Percentiles rank a stretch among this genome's conserved stretches.
phyloP scores from a whole-genome alignment of 2,113 vertebrate species.

The Xiphias gladius region DNA sequence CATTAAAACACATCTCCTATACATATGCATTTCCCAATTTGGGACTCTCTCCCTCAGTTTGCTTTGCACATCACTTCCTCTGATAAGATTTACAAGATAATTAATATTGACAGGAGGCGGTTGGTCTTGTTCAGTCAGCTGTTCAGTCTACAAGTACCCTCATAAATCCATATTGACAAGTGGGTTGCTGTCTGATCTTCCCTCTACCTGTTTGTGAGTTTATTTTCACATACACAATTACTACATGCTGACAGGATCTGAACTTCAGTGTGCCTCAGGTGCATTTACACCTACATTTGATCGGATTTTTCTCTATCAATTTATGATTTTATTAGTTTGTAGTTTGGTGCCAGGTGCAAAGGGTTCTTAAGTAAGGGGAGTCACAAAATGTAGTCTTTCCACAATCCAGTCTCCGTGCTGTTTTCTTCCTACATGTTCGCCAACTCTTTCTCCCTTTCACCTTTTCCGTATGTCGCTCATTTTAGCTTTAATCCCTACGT shows the following conservation, averaged over 20 bases:
- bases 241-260: constrained; percentile 29
- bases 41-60: background rate
- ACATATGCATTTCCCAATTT: background rate
- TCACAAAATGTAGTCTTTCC: background rate
- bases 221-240: constrained; percentile 51
- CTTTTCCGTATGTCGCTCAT: constrained; percentile 63
- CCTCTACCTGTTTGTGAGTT: constrained; percentile 56
- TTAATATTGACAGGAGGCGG: constrained; percentile 72
- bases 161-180: constrained; percentile 69
- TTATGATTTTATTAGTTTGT: constrained; percentile 41
- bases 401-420: background rate
- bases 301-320: constrained; percentile 32
- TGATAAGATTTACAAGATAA: constrained; percentile 61
- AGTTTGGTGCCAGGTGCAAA: constrained; percentile 13
- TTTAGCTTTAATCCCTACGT: constrained; percentile 62
- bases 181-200: constrained; percentile 31
- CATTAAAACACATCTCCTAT: constrained; percentile 25
- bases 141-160: constrained; percentile 49
- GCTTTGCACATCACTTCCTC: constrained; percentile 37
- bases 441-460: constrained; percentile 10
- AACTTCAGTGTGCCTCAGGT: constrained; percentile 22
- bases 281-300: constrained; percentile 56
- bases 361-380: background rate
- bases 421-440: background rate
- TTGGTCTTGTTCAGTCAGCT: constrained; percentile 61